A percentile compares a stretch with the other conserved stretches of the same genome.
These are phyloP conservation scores for Petrocephalus microphthalmus DNA, from an alignment of 2,113 vertebrate species.

Conservation along the genomic window DNA sequence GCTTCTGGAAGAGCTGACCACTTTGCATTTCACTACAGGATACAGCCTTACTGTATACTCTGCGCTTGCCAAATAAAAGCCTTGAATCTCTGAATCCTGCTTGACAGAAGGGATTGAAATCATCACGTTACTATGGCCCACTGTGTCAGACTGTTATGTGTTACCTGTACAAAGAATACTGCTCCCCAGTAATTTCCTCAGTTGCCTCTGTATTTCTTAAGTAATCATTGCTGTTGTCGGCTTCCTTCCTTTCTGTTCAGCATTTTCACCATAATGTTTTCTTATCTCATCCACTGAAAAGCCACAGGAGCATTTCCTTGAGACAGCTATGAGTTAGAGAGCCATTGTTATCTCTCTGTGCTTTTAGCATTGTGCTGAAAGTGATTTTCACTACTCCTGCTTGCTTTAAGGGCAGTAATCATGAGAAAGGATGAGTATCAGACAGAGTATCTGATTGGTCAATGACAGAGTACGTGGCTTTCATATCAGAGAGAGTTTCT, in stretches of 20 bases:
- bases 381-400: slow-evolving; percentile 19
- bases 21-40: background rate
- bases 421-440: background rate
- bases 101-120: background rate
- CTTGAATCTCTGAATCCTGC: background rate
- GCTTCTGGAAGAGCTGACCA: background rate
- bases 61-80: background rate
- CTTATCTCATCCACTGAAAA: slow-evolving; percentile 34
- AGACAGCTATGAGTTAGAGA: slow-evolving; percentile 27
- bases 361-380: slow-evolving; percentile 28
- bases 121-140: background rate
- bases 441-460: background rate
- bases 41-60: background rate
- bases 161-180: background rate
- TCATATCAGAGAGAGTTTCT: background rate
- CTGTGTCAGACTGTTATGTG: background rate
- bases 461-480: background rate
- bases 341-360: slow-evolving; percentile 36
- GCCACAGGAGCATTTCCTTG: slow-evolving; percentile 13
- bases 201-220: slow-evolving; percentile 1
- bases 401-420: slow-evolving; percentile 21
- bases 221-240: slow-evolving; percentile 12
- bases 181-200: background rate
- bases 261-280: slow-evolving; percentile 27
- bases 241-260: slow-evolving; percentile 38